Percentiles rank a stretch among this genome's conserved stretches.
Conservation (phyloP, 2,888 invertebrate genomes). For the Cataglyphis livida region DNA sequence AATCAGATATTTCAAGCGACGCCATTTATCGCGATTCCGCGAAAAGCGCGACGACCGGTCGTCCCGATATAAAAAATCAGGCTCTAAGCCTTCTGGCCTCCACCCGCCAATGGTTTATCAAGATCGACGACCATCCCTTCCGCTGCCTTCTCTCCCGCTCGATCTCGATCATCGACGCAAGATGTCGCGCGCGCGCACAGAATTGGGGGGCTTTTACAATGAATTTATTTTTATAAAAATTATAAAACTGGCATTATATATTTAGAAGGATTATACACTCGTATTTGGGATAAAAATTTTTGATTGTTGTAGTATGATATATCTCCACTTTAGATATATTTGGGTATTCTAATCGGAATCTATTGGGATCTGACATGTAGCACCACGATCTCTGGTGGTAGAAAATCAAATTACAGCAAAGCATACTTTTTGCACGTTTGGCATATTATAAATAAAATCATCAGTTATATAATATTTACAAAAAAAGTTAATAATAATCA, state of each 20-base stretch:
- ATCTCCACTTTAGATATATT: background rate
- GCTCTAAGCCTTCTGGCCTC: conserved; percentile 60
- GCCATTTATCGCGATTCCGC: conserved; percentile 80
- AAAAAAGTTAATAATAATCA: no score
- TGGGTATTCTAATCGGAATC: background rate
- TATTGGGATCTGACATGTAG: background rate
- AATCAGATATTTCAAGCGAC: conserved; percentile 84
- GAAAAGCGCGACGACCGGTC: conserved; percentile 76
- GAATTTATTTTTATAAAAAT: background rate
- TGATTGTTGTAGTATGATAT: background rate
- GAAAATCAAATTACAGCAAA: no score
- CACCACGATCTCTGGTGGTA: background rate
- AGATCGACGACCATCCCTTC: conserved; percentile 55
- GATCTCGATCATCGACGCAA: conserved; percentile 1
- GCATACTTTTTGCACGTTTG: no score
- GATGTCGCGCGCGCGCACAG: background rate
- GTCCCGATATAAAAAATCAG: conserved; percentile 75
- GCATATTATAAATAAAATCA: no score
- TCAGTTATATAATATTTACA: no score
- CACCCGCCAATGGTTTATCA: conserved; percentile 68
- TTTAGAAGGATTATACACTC: background rate
- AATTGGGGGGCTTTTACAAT: background rate
- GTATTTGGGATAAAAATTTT: background rate
- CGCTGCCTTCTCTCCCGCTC: background rate
- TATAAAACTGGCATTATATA: background rate